Conservation (phyloP, 2,888 invertebrate genomes). For the Eueremaeus valkanovi region DNA sequence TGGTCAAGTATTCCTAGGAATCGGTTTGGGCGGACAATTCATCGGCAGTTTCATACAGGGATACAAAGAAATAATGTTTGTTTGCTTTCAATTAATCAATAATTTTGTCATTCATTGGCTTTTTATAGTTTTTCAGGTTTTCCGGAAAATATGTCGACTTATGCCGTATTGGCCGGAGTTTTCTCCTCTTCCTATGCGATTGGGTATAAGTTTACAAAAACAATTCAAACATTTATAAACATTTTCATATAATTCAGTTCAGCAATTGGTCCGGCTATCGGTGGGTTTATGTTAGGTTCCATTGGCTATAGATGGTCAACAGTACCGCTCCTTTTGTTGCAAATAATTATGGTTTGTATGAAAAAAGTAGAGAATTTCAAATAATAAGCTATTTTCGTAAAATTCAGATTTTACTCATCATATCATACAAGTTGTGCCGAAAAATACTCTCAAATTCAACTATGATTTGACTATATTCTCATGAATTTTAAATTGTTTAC, state of each 20-base stretch:
- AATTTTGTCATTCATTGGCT: background rate
- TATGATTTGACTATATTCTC: too few species aligned
- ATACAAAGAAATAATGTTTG: background rate
- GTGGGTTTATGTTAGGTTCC: background rate
- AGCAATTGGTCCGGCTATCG: background rate
- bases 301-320: background rate
- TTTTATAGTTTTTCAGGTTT: background rate
- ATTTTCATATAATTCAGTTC: background rate
- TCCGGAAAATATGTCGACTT: background rate
- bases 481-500: too few species aligned
- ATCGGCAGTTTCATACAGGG: conserved; percentile 6
- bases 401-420: too few species aligned
- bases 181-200: conserved; percentile 1
- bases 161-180: background rate
- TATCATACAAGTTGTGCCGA: too few species aligned
- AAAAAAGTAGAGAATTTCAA: too few species aligned
- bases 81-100: too few species aligned
- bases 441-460: too few species aligned
- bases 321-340: background rate
- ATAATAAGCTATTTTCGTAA: too few species aligned
- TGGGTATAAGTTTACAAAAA: background rate
- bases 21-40: background rate
- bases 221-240: background rate
- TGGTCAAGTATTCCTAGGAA: background rate
- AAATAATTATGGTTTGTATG: background rate